Base-by-base conservation (phyloP, 2,113 vertebrate genomes). In the Phaethornis superciliosus region DNA sequence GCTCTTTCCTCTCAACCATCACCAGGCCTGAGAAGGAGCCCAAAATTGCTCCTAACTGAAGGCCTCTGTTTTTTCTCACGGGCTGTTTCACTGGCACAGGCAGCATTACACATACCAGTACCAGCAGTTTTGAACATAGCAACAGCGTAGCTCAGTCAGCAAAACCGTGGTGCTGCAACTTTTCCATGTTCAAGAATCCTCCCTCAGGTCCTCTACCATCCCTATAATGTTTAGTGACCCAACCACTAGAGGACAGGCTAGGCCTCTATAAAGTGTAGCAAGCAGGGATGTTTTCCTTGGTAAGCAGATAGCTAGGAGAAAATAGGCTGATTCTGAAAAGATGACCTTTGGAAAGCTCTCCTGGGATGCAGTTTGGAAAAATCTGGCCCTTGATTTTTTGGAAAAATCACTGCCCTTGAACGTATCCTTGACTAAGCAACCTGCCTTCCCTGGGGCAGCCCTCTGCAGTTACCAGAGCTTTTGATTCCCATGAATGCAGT, bases 401-500 rank as follows among this genome's bases (percentile, higher is more conserved):
- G n/a, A n/a, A n/a, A n/a, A n/a, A n/a, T n/a, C n/a, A 0, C 20
- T 42, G 35, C 24, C 58, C 30, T 1, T 17, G 65, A 67, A 6
- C 40, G 24, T 40, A 8, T 19, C 62, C 23, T 37, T 28, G 40
- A 6, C 30, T 54, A 12, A 69, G 27, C 22, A 24, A 3, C 10
- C 26, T 56, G 6, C 28, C 23, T 44, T 44, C n/a, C 32, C 55
- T 23, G 49, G 24, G 8, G 33, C 56, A 63, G 67, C 47, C 27
- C 8, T 35, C 35, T 91, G 67, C 13, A 15, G 17, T n/a, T 47
- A 54, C 9, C 28, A 19, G 0, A 10, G 2, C 42, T 72, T 65
- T 26, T n/a, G 40, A 26, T 58, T 74, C 46, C 46, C 8, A 49
- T 49, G 40, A 93, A 44, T 16, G 32, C 75, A 10, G 11, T 10